phyloP scores from a whole-genome alignment of 2,797 vertebrate genomes.

The Semotilus atromaculatus region DNA sequence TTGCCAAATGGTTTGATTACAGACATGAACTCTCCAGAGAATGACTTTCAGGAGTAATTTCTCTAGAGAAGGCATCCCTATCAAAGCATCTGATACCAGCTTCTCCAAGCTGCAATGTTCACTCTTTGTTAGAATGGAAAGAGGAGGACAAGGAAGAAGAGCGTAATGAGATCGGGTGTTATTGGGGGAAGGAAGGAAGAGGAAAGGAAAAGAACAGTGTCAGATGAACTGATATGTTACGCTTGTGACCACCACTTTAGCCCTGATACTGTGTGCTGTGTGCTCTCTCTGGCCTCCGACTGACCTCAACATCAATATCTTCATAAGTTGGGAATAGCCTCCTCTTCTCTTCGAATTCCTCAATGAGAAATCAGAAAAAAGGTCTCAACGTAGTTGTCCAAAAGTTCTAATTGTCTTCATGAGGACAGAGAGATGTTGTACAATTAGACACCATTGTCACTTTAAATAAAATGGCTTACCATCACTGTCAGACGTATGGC shows the following conservation, averaged over 20 bases:
- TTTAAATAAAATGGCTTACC: background rate
- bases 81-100: conserved; percentile 42
- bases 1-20: conserved; percentile 36
- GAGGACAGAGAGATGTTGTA: background rate
- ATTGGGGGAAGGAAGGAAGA: conserved; percentile 38
- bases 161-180: conserved; percentile 45
- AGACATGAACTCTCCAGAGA: conserved; percentile 28
- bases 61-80: conserved; percentile 38
- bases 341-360: background rate
- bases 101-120: conserved; percentile 16
- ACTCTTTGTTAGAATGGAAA: conserved; percentile 35
- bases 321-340: background rate
- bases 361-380: background rate
- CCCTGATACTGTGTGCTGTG: conserved; percentile 40
- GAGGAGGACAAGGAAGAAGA: conserved; percentile 48
- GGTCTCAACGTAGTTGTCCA: background rate
- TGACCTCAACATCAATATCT: conserved; percentile 7
- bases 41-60: conserved; percentile 59
- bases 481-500: background rate
- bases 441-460: background rate
- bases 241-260: conserved; percentile 65
- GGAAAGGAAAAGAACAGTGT: conserved; percentile 60
- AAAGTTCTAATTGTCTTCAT: background rate
- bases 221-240: conserved; percentile 63
- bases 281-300: conserved; percentile 14